Evolutionary conservation across 1,140 invertebrate species (phyloP).

Genomic region (Drosophila micromelanica): DNA sequence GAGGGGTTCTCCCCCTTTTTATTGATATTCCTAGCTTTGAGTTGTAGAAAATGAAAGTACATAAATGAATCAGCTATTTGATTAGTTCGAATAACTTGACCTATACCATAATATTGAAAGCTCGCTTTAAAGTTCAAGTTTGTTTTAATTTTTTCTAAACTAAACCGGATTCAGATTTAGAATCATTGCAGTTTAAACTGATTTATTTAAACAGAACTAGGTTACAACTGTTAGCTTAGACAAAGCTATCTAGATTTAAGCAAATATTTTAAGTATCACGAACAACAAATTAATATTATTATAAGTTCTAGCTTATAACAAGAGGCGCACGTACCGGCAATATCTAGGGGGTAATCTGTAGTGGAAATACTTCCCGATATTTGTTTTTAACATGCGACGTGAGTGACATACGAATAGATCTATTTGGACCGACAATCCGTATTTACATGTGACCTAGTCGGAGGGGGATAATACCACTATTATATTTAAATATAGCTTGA

Average conservation of each 20-base stretch:
- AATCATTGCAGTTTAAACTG: background rate
- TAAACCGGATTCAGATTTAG: background rate
- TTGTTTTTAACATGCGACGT: conserved; percentile 28
- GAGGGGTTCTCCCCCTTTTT: too few species aligned
- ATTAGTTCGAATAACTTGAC: conserved; percentile 6
- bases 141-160: background rate
- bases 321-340: conserved; percentile 14
- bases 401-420: conserved; percentile 10
- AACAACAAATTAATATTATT: conserved; percentile 19
- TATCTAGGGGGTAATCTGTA: conserved; percentile 4
- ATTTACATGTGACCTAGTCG: background rate
- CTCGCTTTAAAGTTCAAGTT: conserved; percentile 4
- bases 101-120: conserved; percentile 9
- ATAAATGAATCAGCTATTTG: too few species aligned
- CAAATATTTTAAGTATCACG: conserved; percentile 19
- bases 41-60: conserved; percentile 7
- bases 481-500: conserved; percentile 11
- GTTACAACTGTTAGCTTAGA: background rate
- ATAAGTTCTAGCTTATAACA: conserved; percentile 16
- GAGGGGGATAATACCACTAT: conserved; percentile 27
- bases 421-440: background rate
- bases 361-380: conserved; percentile 5
- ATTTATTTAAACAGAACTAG: background rate
- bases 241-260: background rate
- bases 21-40: background rate